phyloP scores from a whole-genome alignment of 2,888 invertebrate genomes.

The Clepsis dumicolana region DNA sequence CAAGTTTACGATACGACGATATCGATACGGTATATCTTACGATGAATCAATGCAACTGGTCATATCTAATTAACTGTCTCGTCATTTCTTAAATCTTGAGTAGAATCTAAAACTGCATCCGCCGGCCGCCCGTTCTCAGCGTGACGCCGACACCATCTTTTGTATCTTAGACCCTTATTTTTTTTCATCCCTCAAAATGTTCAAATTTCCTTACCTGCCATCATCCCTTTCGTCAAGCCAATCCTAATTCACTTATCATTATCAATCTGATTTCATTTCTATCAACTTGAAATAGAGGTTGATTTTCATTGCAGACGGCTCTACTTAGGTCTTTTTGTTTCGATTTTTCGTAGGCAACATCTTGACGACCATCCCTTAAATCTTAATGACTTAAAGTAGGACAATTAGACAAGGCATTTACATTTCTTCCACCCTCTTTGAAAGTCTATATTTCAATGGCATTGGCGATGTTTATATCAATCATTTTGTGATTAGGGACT shows the following conservation, averaged over 20 bases:
- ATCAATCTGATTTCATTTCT: constrained; percentile 50
- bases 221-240: constrained; percentile 51
- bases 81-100: constrained; percentile 74
- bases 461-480: constrained; percentile 55
- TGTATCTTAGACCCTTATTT: constrained; percentile 83
- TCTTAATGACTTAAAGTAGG: constrained; percentile 74
- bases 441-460: constrained; percentile 57
- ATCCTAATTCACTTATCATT: constrained; percentile 47
- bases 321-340: constrained; percentile 55
- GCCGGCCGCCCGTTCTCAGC: constrained; percentile 80
- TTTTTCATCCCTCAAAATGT: constrained; percentile 83
- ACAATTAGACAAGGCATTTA: constrained; percentile 61
- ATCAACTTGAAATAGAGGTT: constrained; percentile 41
- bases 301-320: constrained; percentile 45
- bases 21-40: constrained; percentile 49
- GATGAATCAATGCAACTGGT: constrained; percentile 68
- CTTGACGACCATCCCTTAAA: constrained; percentile 80
- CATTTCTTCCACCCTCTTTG: constrained; percentile 50
- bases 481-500: constrained; percentile 49
- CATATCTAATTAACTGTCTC: constrained; percentile 79
- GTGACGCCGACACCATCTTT: constrained; percentile 82
- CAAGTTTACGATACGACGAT: constrained; percentile 6
- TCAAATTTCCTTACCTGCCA: constrained; percentile 84
- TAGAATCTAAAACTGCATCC: constrained; percentile 82
- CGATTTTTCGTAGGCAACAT: constrained; percentile 69